Evolutionary conservation across 1,140 invertebrate genomes (phyloP).

Genomic region (Glossosoma conforme): DNA sequence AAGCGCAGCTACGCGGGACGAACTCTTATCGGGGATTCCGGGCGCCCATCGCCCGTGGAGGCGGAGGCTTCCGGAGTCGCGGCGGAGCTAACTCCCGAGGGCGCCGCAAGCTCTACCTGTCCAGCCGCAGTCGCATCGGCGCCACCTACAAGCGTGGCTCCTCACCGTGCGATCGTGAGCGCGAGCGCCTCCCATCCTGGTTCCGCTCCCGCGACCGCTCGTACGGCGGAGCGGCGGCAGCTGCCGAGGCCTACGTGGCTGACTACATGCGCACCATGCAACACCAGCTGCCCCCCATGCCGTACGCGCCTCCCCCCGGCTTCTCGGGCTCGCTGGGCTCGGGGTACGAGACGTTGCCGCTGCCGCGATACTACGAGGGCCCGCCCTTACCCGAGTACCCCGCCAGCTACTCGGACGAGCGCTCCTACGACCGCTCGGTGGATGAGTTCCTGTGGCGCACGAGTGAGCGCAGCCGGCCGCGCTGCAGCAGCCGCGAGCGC

Average conservation of each 20-base stretch:
- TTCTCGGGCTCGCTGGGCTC: conserved; percentile 52
- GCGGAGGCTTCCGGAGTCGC: conserved; percentile 41
- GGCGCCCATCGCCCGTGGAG: conserved; percentile 41
- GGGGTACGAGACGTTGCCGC: conserved; percentile 65
- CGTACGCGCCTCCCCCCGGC: conserved; percentile 60
- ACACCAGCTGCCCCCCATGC: conserved; percentile 69
- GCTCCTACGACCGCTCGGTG: conserved; percentile 83
- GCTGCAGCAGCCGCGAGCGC: conserved; percentile 52
- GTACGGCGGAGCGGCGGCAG: conserved; percentile 53
- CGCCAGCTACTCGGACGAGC: conserved; percentile 58
- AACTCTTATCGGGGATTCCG: conserved; percentile 49
- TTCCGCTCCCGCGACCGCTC: conserved; percentile 48
- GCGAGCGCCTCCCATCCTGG: conserved; percentile 40
- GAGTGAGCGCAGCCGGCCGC: conserved; percentile 53
- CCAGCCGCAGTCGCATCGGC: conserved; percentile 45
- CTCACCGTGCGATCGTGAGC: conserved; percentile 47
- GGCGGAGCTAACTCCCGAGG: conserved; percentile 42
- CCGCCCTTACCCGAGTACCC: conserved; percentile 57
- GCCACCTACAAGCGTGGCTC: conserved; percentile 54
- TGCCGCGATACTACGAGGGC: conserved; percentile 74
- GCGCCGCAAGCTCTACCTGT: conserved; percentile 49
- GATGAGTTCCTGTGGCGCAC: conserved; percentile 88
- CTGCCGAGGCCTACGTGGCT: conserved; percentile 69
- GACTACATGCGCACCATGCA: conserved; percentile 80
- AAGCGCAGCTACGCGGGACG: conserved; percentile 52